A percentile compares a stretch with the other conserved stretches of the same genome.
These are phyloP conservation scores for Pandemis cinnamomeana DNA, from an alignment of 2,888 invertebrate genomes.

Conservation along the genomic window DNA sequence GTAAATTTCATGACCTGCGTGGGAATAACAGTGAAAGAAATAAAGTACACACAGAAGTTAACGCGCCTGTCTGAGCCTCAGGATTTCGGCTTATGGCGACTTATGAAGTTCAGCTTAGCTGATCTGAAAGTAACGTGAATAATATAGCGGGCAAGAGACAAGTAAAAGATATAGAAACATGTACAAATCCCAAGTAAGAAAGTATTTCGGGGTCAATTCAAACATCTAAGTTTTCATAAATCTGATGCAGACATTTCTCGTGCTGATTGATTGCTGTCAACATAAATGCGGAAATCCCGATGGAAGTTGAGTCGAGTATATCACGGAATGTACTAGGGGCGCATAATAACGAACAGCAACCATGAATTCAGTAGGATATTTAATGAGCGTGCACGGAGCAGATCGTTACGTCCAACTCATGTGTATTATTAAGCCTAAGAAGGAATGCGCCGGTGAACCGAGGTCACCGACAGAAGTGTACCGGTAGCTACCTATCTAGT, in stretches of 20 bases:
- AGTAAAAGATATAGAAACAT: background rate
- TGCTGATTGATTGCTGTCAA: background rate
- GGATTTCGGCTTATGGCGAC: conserved; percentile 8
- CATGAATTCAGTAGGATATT: conserved; percentile 66
- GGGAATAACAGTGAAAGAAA: conserved; percentile 36
- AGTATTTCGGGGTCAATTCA: background rate
- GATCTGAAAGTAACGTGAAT: conserved; percentile 11
- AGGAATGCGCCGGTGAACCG: conserved; percentile 75
- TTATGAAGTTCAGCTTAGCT: conserved; percentile 15
- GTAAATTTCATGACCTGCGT: conserved; percentile 1
- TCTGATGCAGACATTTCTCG: background rate
- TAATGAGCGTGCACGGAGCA: conserved; percentile 73
- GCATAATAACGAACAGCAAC: conserved; percentile 58
- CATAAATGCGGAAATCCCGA: background rate
- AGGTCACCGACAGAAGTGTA: conserved; percentile 73
- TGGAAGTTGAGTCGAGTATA: conserved; percentile 38
- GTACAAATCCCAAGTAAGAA: background rate
- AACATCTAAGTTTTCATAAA: background rate
- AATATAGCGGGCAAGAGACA: conserved; percentile 1
- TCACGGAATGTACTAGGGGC: conserved; percentile 54
- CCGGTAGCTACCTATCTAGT: conserved; percentile 64
- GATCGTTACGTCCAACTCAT: conserved; percentile 76
- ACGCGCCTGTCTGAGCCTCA: conserved; percentile 4
- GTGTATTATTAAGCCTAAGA: conserved; percentile 82
- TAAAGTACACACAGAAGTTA: conserved; percentile 12